Evolutionary conservation across 2,113 vertebrate genomes (phyloP), one percentile per base, ranked within the genome.

Genomic region (Corythoichthys haematopterus): DNA sequence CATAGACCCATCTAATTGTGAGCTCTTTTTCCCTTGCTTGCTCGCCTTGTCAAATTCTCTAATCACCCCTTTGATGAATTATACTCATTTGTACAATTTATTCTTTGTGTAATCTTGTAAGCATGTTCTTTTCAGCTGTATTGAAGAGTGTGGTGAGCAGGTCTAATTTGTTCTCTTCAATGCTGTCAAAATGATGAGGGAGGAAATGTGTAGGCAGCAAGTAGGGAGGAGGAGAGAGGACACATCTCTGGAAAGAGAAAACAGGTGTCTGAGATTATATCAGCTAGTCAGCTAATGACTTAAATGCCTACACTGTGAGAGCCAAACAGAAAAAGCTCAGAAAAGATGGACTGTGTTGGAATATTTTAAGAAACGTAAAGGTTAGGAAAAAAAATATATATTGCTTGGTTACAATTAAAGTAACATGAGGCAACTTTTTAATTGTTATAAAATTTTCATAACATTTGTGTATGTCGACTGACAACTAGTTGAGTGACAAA

Each of bases 121-220:
- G 51, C 51, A 74, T 20, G 53, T 64, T 70, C 57, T 62, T 75
- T 71, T 72, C 59, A 72, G 71, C 76, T 62, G 65, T 55, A 65
- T 72, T 64, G 47, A 37, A 66, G 71, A 72, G 71, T 73, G 86
- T 78, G 83, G 86, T 86, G 83, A 83, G 72, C 69, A 70, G 68
- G 79, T 88, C 77, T 86, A 86, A 89, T 88, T 87, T 88, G 84
- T 88, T 88, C 82, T 88, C 73, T 81, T 68, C 80, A 86, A 81
- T 86, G 82, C 78, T 81, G 85, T 72, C 80, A 52, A 72, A 68
- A 72, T 80, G 87, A 88, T 87, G 87, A 84, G 58, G 71, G 71
- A 81, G 71, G 53, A 84, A 69, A 72, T 75, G 43, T 73, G 55
- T 69, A 71, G 66, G 72, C 52, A 74, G 66, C 37, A 62, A 67